Base-by-base conservation (phyloP, 2,113 vertebrate species). In the Setophaga kirtlandii region DNA sequence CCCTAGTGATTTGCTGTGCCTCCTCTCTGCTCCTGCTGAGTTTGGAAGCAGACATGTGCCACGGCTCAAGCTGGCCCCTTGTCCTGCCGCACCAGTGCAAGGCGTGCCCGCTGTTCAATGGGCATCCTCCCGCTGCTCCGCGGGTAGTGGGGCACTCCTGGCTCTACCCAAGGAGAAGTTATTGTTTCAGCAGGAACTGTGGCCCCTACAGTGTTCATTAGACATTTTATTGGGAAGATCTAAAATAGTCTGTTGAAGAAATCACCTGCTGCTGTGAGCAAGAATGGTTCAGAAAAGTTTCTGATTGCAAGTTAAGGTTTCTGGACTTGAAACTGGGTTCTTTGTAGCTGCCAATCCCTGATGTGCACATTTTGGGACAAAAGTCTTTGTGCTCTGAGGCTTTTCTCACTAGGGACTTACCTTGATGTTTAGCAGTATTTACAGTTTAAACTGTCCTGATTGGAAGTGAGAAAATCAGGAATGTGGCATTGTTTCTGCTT, bases 181-280 rank as follows among this genome's bases (percentile, higher is more conserved):
- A 35, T 1, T 44, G 12, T 87, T 92, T 89, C 89, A 94, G 86
- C 85, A 90, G 94, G 59, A 87, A 56, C 49, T 78, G 19, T 65
- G 79, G n/a, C 27, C 78, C 93, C 75, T 56, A 16, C 56, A 16
- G 33, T 53, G 64, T 84, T 96, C 82, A 46, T 94, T 90, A 93
- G 55, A 25, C 22, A 50, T 97, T 84, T 75, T 46, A 31, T 47
- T 90, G 90, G 92, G 86, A 92, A 92, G 89, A 73, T 93, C 55
- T 92, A 64, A 94, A 62, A 76, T 85, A 53, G 47, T 64, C 23
- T 60, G 7, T 53, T 94, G 94, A 24, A 60, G 68, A 47, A 60
- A 25, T 30, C 53, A 30, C 69, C 49, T 87, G 87, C 85, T 90
- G 77, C 86, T 92, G 92, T 81, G 87, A 83, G 94, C 56, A 87